Evolutionary conservation across 2,888 invertebrate genomes (phyloP), one percentile per base, ranked within the genome.

Genomic region (Cantharis flavilabris): DNA sequence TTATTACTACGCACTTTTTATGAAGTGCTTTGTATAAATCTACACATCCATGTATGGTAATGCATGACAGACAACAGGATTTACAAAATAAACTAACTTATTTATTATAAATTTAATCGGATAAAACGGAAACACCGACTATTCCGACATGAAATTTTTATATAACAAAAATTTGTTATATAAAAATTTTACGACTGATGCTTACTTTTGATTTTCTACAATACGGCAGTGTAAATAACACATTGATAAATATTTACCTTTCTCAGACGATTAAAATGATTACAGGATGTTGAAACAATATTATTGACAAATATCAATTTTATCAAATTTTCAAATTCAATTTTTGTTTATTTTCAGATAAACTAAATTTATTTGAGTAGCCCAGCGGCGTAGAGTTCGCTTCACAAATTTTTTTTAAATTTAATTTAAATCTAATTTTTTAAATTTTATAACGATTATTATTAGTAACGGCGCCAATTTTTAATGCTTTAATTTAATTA

Each of bases 31-130:
- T 49, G 49, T 49, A 70, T 26, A 70, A 62, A 26, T 69, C 69
- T 28, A 18, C 49, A 62, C 63, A 23, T 62, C 73, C 73, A 62
- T 73, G 69, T 73, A 73, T 63, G 70, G 70, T 13, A 67, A 67
- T 23, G 23, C 23, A 67, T 67, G 65, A 67, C 65, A 7, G 20
- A 67, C 65, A 67, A 67, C 65, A 23, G 20, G n/a, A 67, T 67
- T 67, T 28, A 63, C 73, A 70, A 49, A 49, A n/a, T 49, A n/a
- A 63, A 64, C 63, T 28, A 70, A 73, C 30, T 69, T 73, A 64
- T 70, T 73, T 73, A 73, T 73, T 73, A 70, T 70, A 73, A 73
- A 62, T 67, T 73, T 67, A 67, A 64, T 71, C 63, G 71, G 64
- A 64, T 71, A 49, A 49, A 33, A 49, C n/a, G 49, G 7, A 49